A percentile compares a stretch with the other conserved stretches of the same genome.
These are phyloP conservation scores for Aphrocallistes beatrix DNA, from an alignment of 37 sponge, comb jelly and placozoan genomes.

Conservation along the genomic window DNA sequence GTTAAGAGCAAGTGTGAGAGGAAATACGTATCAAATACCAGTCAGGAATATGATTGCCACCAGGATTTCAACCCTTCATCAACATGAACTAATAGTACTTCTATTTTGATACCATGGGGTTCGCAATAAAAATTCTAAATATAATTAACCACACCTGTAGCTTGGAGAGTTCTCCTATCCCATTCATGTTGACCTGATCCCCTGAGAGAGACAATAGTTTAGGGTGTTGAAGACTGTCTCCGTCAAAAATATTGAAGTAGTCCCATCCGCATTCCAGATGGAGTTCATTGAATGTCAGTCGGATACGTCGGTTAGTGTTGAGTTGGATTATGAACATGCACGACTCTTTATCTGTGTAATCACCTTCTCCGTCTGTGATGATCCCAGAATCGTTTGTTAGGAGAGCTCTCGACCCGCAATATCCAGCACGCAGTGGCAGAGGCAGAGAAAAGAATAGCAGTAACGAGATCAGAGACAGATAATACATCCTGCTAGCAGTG, in stretches of 20 bases:
- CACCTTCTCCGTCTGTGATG: neutral
- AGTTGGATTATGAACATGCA: neutral
- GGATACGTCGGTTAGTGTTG: neutral
- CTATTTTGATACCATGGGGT: neutral
- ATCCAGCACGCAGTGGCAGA: neutral
- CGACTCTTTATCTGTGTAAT: neutral
- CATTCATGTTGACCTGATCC: neutral
- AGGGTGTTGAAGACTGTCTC: neutral
- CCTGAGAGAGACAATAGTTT: neutral
- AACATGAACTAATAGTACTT: neutral
- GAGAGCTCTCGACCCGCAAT: neutral
- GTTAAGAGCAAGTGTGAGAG: no score
- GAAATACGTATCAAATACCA: no score
- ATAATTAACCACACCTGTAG: neutral
- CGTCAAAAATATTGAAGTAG: neutral
- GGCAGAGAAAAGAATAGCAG: neutral
- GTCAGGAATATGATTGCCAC: no score
- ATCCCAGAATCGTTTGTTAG: neutral
- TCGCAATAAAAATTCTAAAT: neutral
- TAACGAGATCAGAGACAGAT: no score
- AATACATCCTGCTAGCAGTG: no score
- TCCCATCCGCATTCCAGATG: constrained; percentile 2
- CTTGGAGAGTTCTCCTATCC: neutral
- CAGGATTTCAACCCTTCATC: neutral
- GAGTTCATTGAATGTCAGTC: neutral